Percentiles rank a stretch among this genome's conserved stretches.
Conservation (phyloP, 1,140 invertebrate genomes). For the Paramacrobiotus metropolitanus region DNA sequence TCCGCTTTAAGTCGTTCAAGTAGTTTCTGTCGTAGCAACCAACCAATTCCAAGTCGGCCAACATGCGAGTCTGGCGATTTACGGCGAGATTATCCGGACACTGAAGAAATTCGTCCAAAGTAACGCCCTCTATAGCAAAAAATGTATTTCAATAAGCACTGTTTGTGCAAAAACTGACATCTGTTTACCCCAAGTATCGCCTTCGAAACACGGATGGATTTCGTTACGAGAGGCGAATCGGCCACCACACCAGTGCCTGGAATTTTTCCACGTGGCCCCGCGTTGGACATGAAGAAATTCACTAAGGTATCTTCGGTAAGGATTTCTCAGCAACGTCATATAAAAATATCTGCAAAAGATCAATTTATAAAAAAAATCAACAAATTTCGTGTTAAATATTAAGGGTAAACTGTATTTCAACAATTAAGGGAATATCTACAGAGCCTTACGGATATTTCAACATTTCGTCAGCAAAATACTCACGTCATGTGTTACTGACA, state of each 20-base stretch:
- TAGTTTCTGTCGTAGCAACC: conserved; percentile 77
- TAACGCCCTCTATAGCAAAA: conserved; percentile 9
- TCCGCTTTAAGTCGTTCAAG: conserved; percentile 34
- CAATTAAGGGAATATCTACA: no score
- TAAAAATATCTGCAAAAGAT: conserved; percentile 54
- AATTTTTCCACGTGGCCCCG: conserved; percentile 78
- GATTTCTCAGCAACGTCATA: conserved; percentile 77
- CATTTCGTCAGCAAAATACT: no score
- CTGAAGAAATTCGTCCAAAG: conserved; percentile 56
- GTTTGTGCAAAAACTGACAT: neutral
- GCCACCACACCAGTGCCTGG: conserved; percentile 48
- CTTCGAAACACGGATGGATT: neutral
- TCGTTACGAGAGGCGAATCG: conserved; percentile 3
- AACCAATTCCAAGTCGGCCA: conserved; percentile 73
- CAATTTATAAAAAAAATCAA: conserved; percentile 6
- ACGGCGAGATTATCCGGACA: conserved; percentile 78
- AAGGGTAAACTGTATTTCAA: neutral
- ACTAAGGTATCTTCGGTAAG: conserved; percentile 62
- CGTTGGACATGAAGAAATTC: conserved; percentile 85
- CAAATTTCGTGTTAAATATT: conserved; percentile 7
- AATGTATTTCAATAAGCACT: no score
- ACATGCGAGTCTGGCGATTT: conserved; percentile 90
- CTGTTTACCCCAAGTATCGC: conserved; percentile 1
- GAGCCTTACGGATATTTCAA: no score
- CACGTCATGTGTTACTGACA: no score